Evolutionary conservation across 2,113 vertebrate species (phyloP), one percentile per base, ranked within the genome.

Genomic region (Tyto alba): DNA sequence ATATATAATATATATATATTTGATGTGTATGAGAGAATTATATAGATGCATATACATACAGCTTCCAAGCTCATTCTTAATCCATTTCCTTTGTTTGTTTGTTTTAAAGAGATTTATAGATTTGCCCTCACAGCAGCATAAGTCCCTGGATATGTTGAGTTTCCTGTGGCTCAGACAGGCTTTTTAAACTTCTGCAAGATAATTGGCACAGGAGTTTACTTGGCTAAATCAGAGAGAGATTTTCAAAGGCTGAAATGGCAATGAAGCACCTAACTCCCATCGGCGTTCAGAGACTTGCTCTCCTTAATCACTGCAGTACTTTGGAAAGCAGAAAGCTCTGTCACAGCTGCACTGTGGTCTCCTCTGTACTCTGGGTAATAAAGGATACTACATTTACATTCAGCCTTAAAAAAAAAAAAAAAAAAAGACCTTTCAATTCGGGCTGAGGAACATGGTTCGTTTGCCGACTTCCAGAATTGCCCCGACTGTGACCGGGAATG

Each of bases 161-260:
- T 91, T 84, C 72, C 59, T 79, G 85, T 20, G 48, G 41, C 50
- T 82, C 88, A 69, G 66, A 59, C 71, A 90, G 48, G 75, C 63
- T 87, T 80, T 95, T 84, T 68, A 91, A 76, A 84, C 73, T 90
- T 87, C 36, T 75, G 21, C 6, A 3, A 90, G 78, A 69, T 93
- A 93, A 84, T 63, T 87, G 91, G 72, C 57, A 43, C 63, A 64
- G 55, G 72, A 92, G 63, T 87, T 91, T 89, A 84, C 59, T 67
- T 81, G 73, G 68, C 85, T 95, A 92, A 86, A 93, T 90, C 69
- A 88, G 77, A 88, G 53, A 67, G 67, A 89, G 43, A 41, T 64
- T 84, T 91, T 80, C 88, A 95, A 92, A 95, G 85, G 48, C 73
- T 84, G 43, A 86, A 87, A 93, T 40, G 30, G 89, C 82, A 63